Conservation (phyloP, 1,140 invertebrate species). For the Euschistus heros region DNA sequence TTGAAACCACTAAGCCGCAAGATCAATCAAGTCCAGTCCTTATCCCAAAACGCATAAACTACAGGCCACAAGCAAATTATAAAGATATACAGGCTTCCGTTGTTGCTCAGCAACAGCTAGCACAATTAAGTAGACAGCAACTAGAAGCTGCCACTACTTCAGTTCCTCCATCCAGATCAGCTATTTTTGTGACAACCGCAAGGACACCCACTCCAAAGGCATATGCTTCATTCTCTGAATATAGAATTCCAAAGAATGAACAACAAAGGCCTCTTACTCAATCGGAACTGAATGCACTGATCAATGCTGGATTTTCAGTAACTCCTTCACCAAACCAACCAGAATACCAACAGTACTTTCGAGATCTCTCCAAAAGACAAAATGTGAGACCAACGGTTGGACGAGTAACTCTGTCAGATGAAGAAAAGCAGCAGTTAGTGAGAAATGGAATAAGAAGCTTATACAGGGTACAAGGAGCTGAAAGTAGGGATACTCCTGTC, state of each 20-base stretch:
- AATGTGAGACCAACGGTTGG: conserved; percentile 29
- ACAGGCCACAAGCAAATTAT: conserved; percentile 18
- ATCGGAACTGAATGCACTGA: conserved; percentile 35
- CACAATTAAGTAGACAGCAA: conserved; percentile 20
- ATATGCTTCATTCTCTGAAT: not conserved
- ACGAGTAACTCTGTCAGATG: conserved; percentile 33
- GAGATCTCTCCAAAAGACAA: conserved; percentile 33
- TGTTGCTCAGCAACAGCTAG: not conserved
- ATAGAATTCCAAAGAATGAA: conserved; percentile 16
- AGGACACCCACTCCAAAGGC: not conserved
- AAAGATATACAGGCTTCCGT: conserved; percentile 1
- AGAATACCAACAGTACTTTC: conserved; percentile 31
- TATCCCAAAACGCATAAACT: not conserved
- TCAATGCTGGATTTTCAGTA: conserved; percentile 37
- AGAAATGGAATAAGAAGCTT: conserved; percentile 37
- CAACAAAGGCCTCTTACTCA: conserved; percentile 32
- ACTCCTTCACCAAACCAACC: conserved; percentile 33
- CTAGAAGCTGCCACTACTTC: conserved; percentile 16
- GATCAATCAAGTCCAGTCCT: no score
- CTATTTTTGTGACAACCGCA: conserved; percentile 13
- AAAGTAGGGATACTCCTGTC: conserved; percentile 24
- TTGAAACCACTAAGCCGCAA: no score
- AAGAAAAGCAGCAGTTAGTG: conserved; percentile 32
- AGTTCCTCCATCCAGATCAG: conserved; percentile 22
- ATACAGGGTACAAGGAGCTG: conserved; percentile 30